Conservation (phyloP, 2,113 vertebrate genomes). For the Thermophis baileyi region DNA sequence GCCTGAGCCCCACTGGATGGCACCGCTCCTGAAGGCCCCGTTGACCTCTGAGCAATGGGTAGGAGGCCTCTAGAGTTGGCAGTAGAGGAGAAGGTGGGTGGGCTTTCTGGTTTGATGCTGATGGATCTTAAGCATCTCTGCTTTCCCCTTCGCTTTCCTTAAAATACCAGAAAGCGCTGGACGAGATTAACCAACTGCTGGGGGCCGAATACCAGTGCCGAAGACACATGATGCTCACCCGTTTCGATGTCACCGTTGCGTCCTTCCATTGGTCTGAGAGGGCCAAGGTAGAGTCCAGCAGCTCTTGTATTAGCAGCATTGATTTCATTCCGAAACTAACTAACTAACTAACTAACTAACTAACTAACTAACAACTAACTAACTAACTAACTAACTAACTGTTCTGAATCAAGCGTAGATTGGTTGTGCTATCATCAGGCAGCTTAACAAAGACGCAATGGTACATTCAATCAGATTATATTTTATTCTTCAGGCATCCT, state of each 20-base stretch:
- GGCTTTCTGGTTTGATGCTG: no score
- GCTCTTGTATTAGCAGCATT: background rate
- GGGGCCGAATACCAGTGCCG: constrained; percentile 75
- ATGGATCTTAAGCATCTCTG: no score
- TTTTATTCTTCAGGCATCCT: no score
- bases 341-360: no score
- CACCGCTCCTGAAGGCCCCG: constrained; percentile 68
- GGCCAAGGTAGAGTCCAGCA: constrained; percentile 69
- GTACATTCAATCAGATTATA: no score
- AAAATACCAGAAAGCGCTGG: constrained; percentile 61
- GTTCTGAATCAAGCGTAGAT: no score
- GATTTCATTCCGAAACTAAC: background rate
- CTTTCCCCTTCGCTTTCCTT: no score
- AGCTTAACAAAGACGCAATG: no score
- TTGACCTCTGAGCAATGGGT: constrained; percentile 78
- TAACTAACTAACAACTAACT: no score
- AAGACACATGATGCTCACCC: constrained; percentile 77
- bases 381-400: no score
- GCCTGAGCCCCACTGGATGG: constrained; percentile 47
- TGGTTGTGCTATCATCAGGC: no score
- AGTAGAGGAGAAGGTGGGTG: background rate
- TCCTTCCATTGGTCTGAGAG: constrained; percentile 86
- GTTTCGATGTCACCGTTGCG: constrained; percentile 80
- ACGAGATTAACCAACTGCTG: constrained; percentile 65
- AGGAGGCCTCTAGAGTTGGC: constrained; percentile 7